These are phyloP conservation scores for Drosophila pseudotakahashii DNA, from an alignment of 2,888 invertebrate species.

Conservation along the genomic window DNA sequence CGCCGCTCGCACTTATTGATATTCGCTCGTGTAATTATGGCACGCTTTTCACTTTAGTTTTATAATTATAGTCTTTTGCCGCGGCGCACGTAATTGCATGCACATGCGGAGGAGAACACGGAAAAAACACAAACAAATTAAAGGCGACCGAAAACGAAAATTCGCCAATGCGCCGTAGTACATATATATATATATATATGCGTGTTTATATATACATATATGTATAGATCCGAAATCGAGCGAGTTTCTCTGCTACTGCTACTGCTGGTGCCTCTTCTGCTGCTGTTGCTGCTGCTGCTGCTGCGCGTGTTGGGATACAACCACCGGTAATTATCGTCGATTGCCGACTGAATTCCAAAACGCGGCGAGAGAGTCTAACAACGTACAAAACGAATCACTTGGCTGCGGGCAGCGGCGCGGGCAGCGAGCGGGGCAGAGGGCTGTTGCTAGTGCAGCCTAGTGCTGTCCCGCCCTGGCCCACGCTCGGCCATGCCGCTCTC, in stretches of 20 bases:
- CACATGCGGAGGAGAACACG: constrained; percentile 31
- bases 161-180: constrained; percentile 36
- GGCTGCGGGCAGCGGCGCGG: constrained; percentile 17
- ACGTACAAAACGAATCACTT: constrained; percentile 77
- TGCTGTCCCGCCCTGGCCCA: constrained; percentile 60
- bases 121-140: constrained; percentile 42
- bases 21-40: constrained; percentile 60
- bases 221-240: constrained; percentile 28
- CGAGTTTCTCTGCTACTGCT: constrained; percentile 32
- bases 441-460: constrained; percentile 30
- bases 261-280: constrained; percentile 23
- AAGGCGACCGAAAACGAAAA: constrained; percentile 39
- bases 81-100: constrained; percentile 39
- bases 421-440: constrained; percentile 10
- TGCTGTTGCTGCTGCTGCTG: constrained; percentile 56
- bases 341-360: constrained; percentile 83
- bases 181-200: constrained; percentile 16
- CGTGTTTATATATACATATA: neutral
- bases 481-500: constrained; percentile 1
- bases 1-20: constrained; percentile 53
- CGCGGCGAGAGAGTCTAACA: constrained; percentile 82
- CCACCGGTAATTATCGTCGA: constrained; percentile 84
- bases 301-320: constrained; percentile 80
- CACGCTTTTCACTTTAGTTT: constrained; percentile 70
- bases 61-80: constrained; percentile 49